Evolutionary conservation across 2,888 invertebrate genomes (phyloP), one percentile per base, ranked within the genome.

Genomic region (Sympetrum striolatum): DNA sequence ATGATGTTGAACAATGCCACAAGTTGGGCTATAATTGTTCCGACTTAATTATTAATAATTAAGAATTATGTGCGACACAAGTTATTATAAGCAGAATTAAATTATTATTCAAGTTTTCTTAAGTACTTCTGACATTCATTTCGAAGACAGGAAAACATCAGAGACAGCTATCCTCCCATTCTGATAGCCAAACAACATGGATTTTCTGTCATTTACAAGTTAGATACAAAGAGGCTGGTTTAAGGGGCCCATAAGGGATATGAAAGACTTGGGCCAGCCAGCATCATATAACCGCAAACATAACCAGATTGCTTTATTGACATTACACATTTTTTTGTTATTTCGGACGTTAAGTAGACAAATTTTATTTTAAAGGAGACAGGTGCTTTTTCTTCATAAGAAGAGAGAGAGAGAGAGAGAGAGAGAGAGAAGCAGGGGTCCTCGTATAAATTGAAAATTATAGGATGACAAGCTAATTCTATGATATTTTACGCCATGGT

Each of bases 221-320:
- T 86, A 73, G 25, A 25, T 60, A 86, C 86, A 86, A 60, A n/a
- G 86, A 86, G 58, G 64, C 86, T 37, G 37, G 86, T 86, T 86
- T 60, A 86, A 86, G 86, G 86, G 86, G 60, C 86, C 86, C 86
- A 86, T 86, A 86, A 86, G 86, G 60, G 60, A 86, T 86, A 86
- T 86, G 86, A 86, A 86, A 86, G 86, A 86, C 86, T 86, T 86
- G 86, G 86, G 86, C 86, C 86, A 64, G 86, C 86, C 86, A 86
- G 86, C 86, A 60, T 86, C 86, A 86, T 53, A 81, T 31, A 22
- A 86, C 35, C 60, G 86, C 58, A 86, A 86, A 86, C 86, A 86
- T 58, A 53, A 37, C 60, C n/a, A 73, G 31, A 73, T 25, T 14
- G 73, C 25, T 31, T 14, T 31, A 73, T 25, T 73, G 25, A 31